A percentile compares a stretch with the other conserved stretches of the same genome.
These are phyloP conservation scores for Xestia xanthographa DNA, from an alignment of 2,888 invertebrate species.

Conservation along the genomic window DNA sequence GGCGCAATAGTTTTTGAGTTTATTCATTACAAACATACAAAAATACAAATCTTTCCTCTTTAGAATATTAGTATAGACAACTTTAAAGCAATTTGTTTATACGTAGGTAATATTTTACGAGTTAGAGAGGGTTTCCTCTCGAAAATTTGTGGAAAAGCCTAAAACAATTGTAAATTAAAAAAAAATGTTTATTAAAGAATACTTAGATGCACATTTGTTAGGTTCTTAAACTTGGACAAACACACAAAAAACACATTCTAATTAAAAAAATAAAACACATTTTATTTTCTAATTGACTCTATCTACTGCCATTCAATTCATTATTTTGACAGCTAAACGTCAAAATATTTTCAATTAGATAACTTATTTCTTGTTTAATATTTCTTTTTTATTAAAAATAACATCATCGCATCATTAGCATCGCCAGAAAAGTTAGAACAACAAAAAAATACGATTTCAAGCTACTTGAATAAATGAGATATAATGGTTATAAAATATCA, in stretches of 20 bases:
- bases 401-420: neutral
- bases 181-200: neutral
- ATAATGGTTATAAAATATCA: constrained; percentile 25
- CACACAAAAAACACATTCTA: too few relatives aligned
- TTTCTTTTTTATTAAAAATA: neutral
- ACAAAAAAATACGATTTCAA: constrained; percentile 14
- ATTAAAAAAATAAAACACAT: too few relatives aligned
- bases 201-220: neutral
- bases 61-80: too few relatives aligned
- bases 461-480: neutral
- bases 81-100: neutral
- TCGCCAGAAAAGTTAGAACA: constrained; percentile 3
- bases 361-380: neutral
- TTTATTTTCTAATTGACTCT: neutral
- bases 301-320: neutral
- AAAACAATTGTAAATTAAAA: neutral
- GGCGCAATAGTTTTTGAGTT: too few relatives aligned
- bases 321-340: neutral
- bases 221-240: neutral
- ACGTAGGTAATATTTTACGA: too few relatives aligned
- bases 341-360: neutral
- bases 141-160: neutral
- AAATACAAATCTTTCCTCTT: too few relatives aligned
- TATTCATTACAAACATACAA: too few relatives aligned
- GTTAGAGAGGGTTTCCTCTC: too few relatives aligned